Evolutionary conservation across 2,113 vertebrate genomes (phyloP).

Genomic region (Hemicordylus capensis): DNA sequence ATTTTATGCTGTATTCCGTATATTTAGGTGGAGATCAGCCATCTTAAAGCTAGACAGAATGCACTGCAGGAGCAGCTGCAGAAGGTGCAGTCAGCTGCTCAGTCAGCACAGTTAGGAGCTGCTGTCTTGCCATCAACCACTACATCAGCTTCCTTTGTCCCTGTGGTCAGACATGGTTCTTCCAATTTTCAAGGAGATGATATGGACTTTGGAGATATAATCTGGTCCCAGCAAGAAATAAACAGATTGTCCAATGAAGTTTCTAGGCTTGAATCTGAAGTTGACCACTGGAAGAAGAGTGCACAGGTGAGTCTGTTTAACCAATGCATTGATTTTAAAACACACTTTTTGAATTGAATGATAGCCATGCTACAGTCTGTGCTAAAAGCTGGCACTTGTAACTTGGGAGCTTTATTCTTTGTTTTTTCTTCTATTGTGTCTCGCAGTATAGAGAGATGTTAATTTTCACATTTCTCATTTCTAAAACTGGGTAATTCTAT

Average conservation of each 20-base stretch:
- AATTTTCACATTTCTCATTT: neutral
- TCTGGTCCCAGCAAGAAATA: constrained; percentile 97
- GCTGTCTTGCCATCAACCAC: constrained; percentile 70
- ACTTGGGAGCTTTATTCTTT: neutral
- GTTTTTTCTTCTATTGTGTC: neutral
- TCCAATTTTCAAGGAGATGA: constrained; percentile 89
- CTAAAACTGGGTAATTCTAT: neutral
- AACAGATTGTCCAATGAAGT: constrained; percentile 91
- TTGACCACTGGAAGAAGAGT: constrained; percentile 89
- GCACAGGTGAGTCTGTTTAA: constrained; percentile 80
- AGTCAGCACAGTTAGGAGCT: constrained; percentile 58
- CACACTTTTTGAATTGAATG: neutral
- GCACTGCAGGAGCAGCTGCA: constrained; percentile 90
- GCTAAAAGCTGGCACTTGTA: neutral
- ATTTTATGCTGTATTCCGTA: constrained; percentile 16
- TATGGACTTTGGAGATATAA: constrained; percentile 92
- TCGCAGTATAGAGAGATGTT: too few species aligned
- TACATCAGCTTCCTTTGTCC: constrained; percentile 70
- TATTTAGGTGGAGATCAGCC: constrained; percentile 92
- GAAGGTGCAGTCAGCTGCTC: constrained; percentile 82
- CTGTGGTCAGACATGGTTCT: constrained; percentile 68
- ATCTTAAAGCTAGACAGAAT: constrained; percentile 92
- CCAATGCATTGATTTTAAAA: neutral
- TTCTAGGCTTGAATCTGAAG: constrained; percentile 87
- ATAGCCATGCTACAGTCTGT: neutral